phyloP scores from a whole-genome alignment of 2,888 invertebrate species.

The Drosophila merina region DNA sequence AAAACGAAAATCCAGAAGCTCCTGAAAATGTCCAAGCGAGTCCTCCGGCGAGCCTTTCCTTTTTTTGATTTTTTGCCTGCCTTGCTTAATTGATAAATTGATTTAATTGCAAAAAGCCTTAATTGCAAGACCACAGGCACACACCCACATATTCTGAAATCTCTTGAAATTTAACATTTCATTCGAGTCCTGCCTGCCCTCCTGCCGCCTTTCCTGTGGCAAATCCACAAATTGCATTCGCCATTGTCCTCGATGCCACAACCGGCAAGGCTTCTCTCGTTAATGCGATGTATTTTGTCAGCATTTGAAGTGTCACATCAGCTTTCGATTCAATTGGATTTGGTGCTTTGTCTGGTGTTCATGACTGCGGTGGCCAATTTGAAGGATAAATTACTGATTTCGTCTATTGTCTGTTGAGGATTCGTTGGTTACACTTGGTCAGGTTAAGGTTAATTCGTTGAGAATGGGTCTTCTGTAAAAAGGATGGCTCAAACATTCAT shows the following conservation, averaged over 20 bases:
- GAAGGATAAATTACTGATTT: conserved; percentile 44
- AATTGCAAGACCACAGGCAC: conserved; percentile 58
- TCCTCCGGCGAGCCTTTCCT: conserved; percentile 5
- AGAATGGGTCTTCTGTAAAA: neutral
- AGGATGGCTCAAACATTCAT: neutral
- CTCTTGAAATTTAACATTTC: conserved; percentile 58
- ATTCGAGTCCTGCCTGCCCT: conserved; percentile 24
- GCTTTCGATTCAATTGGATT: conserved; percentile 41
- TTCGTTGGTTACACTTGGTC: conserved; percentile 31
- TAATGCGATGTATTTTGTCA: conserved; percentile 76
- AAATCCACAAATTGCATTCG: conserved; percentile 60
- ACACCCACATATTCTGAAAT: conserved; percentile 15
- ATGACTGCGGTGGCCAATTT: conserved; percentile 20
- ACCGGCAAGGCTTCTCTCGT: conserved; percentile 41
- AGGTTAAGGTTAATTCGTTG: neutral
- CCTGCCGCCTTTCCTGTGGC: conserved; percentile 10
- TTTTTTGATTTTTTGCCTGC: conserved; percentile 9
- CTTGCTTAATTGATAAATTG: conserved; percentile 75
- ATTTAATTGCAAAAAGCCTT: conserved; percentile 73
- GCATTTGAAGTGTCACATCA: conserved; percentile 66
- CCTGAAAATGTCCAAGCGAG: conserved; percentile 20
- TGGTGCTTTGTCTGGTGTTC: conserved; percentile 23
- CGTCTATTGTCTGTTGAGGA: conserved; percentile 36
- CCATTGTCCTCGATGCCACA: conserved; percentile 34
- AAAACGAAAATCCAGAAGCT: conserved; percentile 9